phyloP scores from a whole-genome alignment of 2,113 vertebrate species.

The Forbesichthys agassizii region DNA sequence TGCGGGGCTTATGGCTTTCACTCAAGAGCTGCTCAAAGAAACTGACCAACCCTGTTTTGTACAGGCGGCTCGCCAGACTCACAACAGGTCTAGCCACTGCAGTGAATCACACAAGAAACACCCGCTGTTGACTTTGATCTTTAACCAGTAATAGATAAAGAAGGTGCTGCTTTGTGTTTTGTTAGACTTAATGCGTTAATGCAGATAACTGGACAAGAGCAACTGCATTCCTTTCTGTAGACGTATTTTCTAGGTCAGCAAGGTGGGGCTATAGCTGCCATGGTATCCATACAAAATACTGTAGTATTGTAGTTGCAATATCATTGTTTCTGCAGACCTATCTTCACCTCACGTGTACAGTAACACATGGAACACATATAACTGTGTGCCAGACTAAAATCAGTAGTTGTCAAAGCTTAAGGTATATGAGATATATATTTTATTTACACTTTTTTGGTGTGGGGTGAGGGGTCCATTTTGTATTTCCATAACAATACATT shows the following conservation, averaged over 20 bases:
- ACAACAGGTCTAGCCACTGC: constrained; percentile 81
- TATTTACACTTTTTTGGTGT: no score
- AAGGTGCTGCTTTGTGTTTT: background rate
- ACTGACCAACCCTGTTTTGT: constrained; percentile 93
- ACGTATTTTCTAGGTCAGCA: background rate
- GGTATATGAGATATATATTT: no score
- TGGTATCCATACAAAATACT: background rate
- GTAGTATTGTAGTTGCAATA: no score
- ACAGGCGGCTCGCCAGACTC: constrained; percentile 89
- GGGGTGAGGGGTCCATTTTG: no score
- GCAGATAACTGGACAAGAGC: background rate
- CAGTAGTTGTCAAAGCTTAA: no score
- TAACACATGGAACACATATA: no score
- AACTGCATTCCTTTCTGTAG: background rate
- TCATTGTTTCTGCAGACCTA: no score
- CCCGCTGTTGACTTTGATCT: constrained; percentile 1
- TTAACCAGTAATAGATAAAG: no score
- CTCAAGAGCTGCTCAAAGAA: constrained; percentile 93
- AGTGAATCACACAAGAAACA: background rate
- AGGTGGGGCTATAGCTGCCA: background rate
- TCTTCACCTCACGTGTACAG: no score
- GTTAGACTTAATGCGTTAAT: background rate
- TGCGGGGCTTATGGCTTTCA: constrained; percentile 89
- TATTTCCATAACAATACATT: no score
- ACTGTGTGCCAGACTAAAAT: no score